These are phyloP conservation scores for Lathamus discolor DNA, from an alignment of 2,113 vertebrate species.

Conservation along the genomic window DNA sequence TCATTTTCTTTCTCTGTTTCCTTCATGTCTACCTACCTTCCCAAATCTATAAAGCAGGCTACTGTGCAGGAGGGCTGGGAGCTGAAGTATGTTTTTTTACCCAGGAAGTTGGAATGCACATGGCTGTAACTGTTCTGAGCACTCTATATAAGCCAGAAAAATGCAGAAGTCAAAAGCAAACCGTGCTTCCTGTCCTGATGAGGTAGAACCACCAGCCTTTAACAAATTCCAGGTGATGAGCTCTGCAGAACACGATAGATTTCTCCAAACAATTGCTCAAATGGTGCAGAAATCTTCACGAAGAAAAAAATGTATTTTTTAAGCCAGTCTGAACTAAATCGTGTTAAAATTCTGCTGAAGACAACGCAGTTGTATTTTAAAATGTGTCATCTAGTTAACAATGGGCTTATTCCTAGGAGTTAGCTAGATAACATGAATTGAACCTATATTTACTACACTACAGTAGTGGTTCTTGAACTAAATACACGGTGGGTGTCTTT, in stretches of 20 bases:
- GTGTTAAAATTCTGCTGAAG: not conserved
- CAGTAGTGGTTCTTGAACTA: not conserved
- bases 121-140: not conserved
- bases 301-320: not conserved
- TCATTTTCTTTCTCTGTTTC: not conserved
- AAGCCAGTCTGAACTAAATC: not conserved
- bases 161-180: not conserved
- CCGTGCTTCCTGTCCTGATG: not conserved
- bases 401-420: not conserved
- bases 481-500: not conserved
- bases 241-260: not conserved
- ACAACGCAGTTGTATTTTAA: not conserved
- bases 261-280: not conserved
- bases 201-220: not conserved
- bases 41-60: not conserved
- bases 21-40: not conserved
- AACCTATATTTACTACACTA: not conserved
- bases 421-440: not conserved
- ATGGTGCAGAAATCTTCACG: not conserved
- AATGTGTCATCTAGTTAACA: not conserved
- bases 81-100: not conserved
- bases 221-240: not conserved
- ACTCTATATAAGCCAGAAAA: not conserved
- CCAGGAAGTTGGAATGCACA: not conserved
- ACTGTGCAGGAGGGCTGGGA: not conserved